Base-by-base conservation (phyloP, 2,797 vertebrate genomes). In the Agapornis canus region DNA sequence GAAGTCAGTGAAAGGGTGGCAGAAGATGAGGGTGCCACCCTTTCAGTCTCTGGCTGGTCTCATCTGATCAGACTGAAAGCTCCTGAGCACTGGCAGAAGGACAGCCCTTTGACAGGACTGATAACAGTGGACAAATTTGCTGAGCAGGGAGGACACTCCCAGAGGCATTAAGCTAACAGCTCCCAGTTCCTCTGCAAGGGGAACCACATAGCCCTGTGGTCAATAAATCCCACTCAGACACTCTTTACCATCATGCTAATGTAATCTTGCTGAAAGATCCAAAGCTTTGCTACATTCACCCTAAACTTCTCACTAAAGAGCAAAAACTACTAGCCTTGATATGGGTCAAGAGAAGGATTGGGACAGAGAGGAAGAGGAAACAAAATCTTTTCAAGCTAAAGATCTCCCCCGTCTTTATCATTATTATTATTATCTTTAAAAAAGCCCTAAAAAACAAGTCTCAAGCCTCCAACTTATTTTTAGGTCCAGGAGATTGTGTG, bases 381-480 rank as follows among this genome's bases (percentile, higher is more conserved):
- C 54, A 2, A 35, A 39, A 70, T 54, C 29, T 95, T 42, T 48
- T 29, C 57, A 70, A 82, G 31, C n/a, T 49, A 94, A 76, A 49
- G 2, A 3, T 72, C 29, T 71, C 9, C 16, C 9, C 5, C 21
- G 26, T 13, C 9, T 11, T 57, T 57, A 35, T 31, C 40, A 32
- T 52, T n/a, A 32, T 56, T 32, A 56, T 57, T 35, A 56, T 22
- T 32, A 21, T n/a, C 31, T 21, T 32, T 14, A 23, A 56, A 35
- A 25, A 35, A 13, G 1, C 31, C 18, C 45, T 40, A 43, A 69
- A 94, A 75, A 80, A 1, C n/a, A 81, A 83, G 29, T 90, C 80
- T 45, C 61, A 91, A 94, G 76, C 31, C 61, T 92, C 37, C 40
- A 72, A 25, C 81, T 94, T 97, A 97, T 97, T 97, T 98, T 98